A percentile compares a stretch with the other conserved stretches of the same genome.
phyloP scores from a whole-genome alignment of 2,113 vertebrate genomes.

The Vicugna pacos region DNA sequence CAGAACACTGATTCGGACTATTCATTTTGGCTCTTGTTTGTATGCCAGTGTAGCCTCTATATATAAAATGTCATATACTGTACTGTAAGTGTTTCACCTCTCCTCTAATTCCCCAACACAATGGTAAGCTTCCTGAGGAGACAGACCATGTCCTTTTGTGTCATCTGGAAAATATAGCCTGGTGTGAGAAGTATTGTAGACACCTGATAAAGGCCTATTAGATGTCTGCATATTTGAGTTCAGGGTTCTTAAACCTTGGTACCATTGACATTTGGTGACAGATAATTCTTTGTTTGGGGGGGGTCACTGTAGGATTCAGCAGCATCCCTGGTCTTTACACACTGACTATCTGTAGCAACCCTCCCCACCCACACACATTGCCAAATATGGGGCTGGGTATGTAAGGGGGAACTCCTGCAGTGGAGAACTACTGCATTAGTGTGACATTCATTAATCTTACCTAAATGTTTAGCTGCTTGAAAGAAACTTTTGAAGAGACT shows the following conservation, averaged over 20 bases:
- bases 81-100: neutral
- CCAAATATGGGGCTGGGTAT: neutral
- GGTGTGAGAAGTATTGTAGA: neutral
- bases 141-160: neutral
- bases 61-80: neutral
- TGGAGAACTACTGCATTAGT: neutral
- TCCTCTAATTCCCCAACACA: neutral
- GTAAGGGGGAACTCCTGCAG: neutral
- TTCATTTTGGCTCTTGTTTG: constrained; percentile 11
- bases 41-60: neutral
- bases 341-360: neutral
- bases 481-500: neutral
- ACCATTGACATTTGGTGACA: neutral
- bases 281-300: neutral
- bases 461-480: neutral
- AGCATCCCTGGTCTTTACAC: neutral
- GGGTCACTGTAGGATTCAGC: neutral
- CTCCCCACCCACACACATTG: neutral
- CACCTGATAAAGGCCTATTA: neutral
- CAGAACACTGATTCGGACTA: neutral
- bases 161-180: neutral
- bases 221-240: neutral
- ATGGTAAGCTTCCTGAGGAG: neutral
- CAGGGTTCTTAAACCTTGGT: neutral
- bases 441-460: neutral